Evolutionary conservation across 2,113 vertebrate genomes (phyloP), one percentile per base, ranked within the genome.

Genomic region (Chloebia gouldiae): DNA sequence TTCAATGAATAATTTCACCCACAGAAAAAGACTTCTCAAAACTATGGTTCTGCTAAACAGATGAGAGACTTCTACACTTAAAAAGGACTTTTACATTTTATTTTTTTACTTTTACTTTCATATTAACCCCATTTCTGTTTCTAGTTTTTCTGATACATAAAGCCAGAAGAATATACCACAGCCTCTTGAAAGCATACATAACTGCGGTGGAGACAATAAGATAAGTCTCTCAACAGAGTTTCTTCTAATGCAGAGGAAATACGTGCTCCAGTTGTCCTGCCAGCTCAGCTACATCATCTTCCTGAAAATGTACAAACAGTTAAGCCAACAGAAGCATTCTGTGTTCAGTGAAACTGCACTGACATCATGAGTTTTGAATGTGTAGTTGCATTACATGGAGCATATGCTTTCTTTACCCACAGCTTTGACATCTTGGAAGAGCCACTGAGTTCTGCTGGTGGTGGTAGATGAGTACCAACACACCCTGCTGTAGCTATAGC

Each of bases 241-340:
- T 78, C 47, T 76, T 47, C 16, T 54, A 15, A 5, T 50, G 33
- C 20, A 71, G 11, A 66, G 31, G 11, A 61, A 70, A 44, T 14
- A 70, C 0, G 0, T n/a, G 3, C 13, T 53, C 45, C 33, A 45
- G 20, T 61, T 89, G 28, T 59, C 39, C 69, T 79, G 12, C 22
- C 51, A 47, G 10, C 42, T 93, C 47, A 50, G 47, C 28, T 86
- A 20, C 19, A 49, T 35, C 31, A 66, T 27, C 31, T 66, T 75
- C n/a, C 75, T 75, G 60, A 70, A 88, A 70, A 5, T 64, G 27
- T 30, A 75, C 20, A 39, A 40, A 56, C 6, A n/a, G 22, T 75
- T 73, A 66, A 76, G 33, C 9, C 0, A 2, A 44, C 2, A 60
- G 33, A 80, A 72, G 11, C 0, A 1, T 37, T 65, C 56, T 78